Base-by-base conservation (phyloP, 2,888 invertebrate species). In the Sisyra nigra region DNA sequence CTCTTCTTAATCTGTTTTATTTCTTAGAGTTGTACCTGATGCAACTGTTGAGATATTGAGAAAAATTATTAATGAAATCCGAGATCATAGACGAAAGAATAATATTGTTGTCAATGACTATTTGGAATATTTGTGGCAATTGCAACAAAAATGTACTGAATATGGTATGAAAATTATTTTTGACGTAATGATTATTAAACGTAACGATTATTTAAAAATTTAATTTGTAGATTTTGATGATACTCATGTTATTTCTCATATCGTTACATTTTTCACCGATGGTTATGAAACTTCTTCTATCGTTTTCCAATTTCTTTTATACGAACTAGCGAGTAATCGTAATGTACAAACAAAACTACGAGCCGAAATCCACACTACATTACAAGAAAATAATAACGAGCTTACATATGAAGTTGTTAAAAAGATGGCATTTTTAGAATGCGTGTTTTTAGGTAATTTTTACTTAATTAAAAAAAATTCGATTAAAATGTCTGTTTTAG, bases 281-380 rank as follows among this genome's bases (percentile, higher is more conserved):
- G 60, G 59, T 3, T 58, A 55, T 47, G 58, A 58, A 46, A 58
- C 58, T 9, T 56, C 57, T 1, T 55, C 58, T 1, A 53, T 55
- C 5, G 53, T 55, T 1, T 47, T 56, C 29, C 53, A 52, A 32
- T 55, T 54, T 40, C 49, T 51, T 14, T 47, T 56, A 1, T 57
- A 55, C 45, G 51, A 53, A 41, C 47, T 60, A 11, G 56, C 58
- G 3, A 43, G 50, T 9, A 50, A 58, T 40, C 53, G 49, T 5
- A 51, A 53, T 2, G 47, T 57, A 5, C 59, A 60, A 41, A 51
- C 52, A n/a, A 53, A 45, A 45, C 45, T 58, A 10, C 48, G 51
- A 29, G 40, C 52, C 24, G 59, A 60, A 49, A 52, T 59, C 11
- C 50, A 54, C 4, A 36, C 45, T 7, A 48, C 49, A 6, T 39